A percentile compares a stretch with the other conserved stretches of the same genome.
phyloP scores from a whole-genome alignment of 1,140 invertebrate genomes.

The Drosophila arawakana region DNA sequence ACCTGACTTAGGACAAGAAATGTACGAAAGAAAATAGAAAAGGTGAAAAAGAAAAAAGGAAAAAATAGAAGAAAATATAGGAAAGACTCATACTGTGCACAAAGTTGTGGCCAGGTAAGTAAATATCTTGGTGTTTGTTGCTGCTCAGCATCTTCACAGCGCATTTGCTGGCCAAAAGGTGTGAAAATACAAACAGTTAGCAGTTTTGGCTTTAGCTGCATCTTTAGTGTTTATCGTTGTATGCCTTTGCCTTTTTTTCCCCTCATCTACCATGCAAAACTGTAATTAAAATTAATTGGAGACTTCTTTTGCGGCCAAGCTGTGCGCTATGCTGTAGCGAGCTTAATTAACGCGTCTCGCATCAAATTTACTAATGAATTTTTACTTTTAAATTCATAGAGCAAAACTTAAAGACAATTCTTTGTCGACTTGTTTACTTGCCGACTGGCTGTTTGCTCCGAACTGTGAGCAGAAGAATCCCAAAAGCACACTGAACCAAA shows the following conservation, averaged over 20 bases:
- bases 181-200: conserved; percentile 81
- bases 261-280: conserved; percentile 46
- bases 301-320: conserved; percentile 68
- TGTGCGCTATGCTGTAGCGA: conserved; percentile 23
- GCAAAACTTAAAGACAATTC: conserved; percentile 38
- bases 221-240: conserved; percentile 56
- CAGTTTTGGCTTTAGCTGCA: conserved; percentile 50
- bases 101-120: conserved; percentile 62
- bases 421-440: conserved; percentile 33
- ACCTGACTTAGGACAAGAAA: conserved; percentile 12
- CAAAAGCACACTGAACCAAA: conserved; percentile 81
- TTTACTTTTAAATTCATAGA: conserved; percentile 60
- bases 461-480: conserved; percentile 67
- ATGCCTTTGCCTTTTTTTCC: conserved; percentile 26
- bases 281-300: conserved; percentile 83
- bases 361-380: conserved; percentile 62
- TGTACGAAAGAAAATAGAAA: conserved; percentile 20
- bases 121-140: conserved; percentile 42
- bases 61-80: not conserved
- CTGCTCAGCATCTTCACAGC: conserved; percentile 51
- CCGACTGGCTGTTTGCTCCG: conserved; percentile 34
- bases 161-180: conserved; percentile 78
- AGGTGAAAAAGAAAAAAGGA: conserved; percentile 10
- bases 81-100: conserved; percentile 47
- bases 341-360: conserved; percentile 63